These are phyloP conservation scores for Phaethornis superciliosus DNA, from an alignment of 2,113 vertebrate species.

Conservation along the genomic window DNA sequence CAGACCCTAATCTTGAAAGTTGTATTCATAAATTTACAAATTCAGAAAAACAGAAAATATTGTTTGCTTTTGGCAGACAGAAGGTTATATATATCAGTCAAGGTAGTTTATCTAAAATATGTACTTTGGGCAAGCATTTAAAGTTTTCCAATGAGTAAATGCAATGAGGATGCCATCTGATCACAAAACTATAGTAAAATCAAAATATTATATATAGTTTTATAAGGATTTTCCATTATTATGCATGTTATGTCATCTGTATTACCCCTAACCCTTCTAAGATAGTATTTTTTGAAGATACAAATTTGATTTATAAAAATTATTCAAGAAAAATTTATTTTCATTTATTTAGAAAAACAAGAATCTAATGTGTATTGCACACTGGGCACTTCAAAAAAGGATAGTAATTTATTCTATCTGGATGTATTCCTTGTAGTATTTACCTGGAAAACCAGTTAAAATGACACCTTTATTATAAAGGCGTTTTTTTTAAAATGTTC, in stretches of 20 bases:
- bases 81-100: background rate
- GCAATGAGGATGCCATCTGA: constrained; percentile 29
- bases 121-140: background rate
- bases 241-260: background rate
- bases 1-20: background rate
- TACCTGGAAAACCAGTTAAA: constrained; percentile 43
- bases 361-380: constrained; percentile 29
- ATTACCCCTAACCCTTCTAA: background rate
- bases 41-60: background rate
- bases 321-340: constrained; percentile 39
- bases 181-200: constrained; percentile 19
- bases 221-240: background rate
- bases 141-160: background rate
- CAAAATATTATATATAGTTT: background rate
- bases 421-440: constrained; percentile 41
- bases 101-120: background rate
- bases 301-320: constrained; percentile 42
- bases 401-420: constrained; percentile 48
- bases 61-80: background rate
- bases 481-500: background rate
- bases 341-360: constrained; percentile 47
- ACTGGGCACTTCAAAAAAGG: constrained; percentile 15
- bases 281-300: constrained; percentile 35
- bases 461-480: background rate
- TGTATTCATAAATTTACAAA: background rate